Percentiles rank a stretch among this genome's conserved stretches.
Evolutionary conservation across 2,888 invertebrate species (phyloP).

Genomic region (Furcula furcula): DNA sequence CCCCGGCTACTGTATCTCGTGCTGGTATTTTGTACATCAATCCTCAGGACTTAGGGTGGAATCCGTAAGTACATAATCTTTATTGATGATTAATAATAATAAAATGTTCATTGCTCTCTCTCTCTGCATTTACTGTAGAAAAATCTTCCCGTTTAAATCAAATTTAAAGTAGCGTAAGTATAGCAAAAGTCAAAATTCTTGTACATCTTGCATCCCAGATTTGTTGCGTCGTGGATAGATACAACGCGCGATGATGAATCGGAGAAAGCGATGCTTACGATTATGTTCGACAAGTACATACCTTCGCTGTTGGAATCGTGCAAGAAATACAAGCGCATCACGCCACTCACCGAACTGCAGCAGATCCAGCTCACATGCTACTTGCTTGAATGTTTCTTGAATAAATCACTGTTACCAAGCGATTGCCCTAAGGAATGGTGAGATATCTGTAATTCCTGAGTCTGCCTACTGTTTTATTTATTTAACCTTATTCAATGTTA

Average conservation of each 20-base stretch:
- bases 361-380: constrained; percentile 94
- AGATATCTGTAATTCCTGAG: too few species aligned
- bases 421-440: constrained; percentile 96
- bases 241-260: constrained; percentile 86
- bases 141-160: too few species aligned
- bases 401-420: constrained; percentile 88
- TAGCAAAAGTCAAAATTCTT: too few species aligned
- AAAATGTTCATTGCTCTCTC: too few species aligned
- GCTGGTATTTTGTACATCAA: constrained; percentile 98
- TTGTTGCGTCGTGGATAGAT: constrained; percentile 94
- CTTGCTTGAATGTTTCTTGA: constrained; percentile 92
- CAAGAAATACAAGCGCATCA: constrained; percentile 92
- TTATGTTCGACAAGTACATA: constrained; percentile 96
- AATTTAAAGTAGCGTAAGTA: too few species aligned
- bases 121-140: too few species aligned
- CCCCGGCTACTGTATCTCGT: constrained; percentile 97
- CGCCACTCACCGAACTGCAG: constrained; percentile 94
- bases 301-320: constrained; percentile 91
- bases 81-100: too few species aligned
- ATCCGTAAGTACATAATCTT: too few species aligned
- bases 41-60: constrained; percentile 97
- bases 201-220: too few species aligned
- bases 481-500: constrained; percentile 4
- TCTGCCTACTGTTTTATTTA: too few species aligned
- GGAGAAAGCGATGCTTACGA: constrained; percentile 90